These are phyloP conservation scores for Helicoverpa armigera DNA, from an alignment of 1,140 invertebrate species.

Conservation along the genomic window DNA sequence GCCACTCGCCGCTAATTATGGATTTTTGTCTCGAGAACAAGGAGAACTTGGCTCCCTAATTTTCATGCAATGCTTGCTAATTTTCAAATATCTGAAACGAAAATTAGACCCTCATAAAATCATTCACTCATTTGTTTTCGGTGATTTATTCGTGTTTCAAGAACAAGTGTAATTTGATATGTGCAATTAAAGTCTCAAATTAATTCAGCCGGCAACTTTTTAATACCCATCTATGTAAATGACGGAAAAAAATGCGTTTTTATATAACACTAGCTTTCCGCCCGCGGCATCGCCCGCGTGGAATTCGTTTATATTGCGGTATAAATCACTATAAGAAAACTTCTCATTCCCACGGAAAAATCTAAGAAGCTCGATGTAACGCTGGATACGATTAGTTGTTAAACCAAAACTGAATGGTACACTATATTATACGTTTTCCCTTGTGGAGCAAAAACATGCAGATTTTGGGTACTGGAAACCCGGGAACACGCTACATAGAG, in stretches of 20 bases:
- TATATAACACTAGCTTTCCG: too few relatives aligned
- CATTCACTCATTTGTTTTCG: background rate
- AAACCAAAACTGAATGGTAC: too few relatives aligned
- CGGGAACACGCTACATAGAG: too few relatives aligned
- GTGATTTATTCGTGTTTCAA: background rate
- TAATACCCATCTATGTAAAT: conserved; percentile 20
- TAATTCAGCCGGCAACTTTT: background rate
- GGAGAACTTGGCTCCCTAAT: conserved; percentile 25
- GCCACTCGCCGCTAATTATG: conserved; percentile 58
- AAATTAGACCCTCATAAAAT: conserved; percentile 8
- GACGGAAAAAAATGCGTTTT: conserved; percentile 15
- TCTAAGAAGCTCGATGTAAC: too few relatives aligned
- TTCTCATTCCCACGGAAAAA: too few relatives aligned
- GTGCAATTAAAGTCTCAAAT: background rate
- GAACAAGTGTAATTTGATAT: background rate
- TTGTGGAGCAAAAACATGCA: too few relatives aligned
- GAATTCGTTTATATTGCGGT: too few relatives aligned
- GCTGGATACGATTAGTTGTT: too few relatives aligned
- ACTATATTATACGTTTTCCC: too few relatives aligned
- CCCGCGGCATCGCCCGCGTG: too few relatives aligned
- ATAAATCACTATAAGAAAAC: too few relatives aligned
- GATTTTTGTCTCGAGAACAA: conserved; percentile 51
- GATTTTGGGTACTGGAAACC: too few relatives aligned
- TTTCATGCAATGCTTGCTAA: conserved; percentile 38
- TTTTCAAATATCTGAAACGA: conserved; percentile 6